Percentiles rank a stretch among this genome's conserved stretches.
Evolutionary conservation across 2,797 vertebrate genomes (phyloP).

Genomic region (Pempheris klunzingeri): DNA sequence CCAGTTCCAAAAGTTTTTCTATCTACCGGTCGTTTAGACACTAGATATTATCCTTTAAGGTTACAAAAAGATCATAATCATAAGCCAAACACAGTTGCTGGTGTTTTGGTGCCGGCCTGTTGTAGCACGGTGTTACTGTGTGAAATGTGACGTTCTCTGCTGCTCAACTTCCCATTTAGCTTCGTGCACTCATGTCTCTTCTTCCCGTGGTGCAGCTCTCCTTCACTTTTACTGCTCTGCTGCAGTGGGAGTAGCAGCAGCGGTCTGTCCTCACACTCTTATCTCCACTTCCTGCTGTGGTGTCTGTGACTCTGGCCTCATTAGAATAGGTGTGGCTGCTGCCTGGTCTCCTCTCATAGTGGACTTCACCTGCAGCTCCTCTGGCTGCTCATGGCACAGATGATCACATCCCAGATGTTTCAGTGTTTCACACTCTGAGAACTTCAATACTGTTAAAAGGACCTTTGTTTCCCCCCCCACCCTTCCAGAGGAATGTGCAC

Average conservation of each 20-base stretch:
- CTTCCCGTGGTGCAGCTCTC: constrained; percentile 20
- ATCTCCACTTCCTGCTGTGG: constrained; percentile 76
- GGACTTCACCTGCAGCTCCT: background rate
- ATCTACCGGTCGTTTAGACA: no score
- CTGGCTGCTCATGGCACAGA: background rate
- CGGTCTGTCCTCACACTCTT: constrained; percentile 54
- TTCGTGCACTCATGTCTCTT: no score
- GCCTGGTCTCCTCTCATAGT: background rate
- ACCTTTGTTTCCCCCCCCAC: background rate
- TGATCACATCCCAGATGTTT: background rate
- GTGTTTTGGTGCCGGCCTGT: background rate
- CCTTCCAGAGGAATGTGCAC: background rate
- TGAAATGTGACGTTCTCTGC: background rate
- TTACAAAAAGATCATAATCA: background rate
- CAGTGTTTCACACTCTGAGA: no score
- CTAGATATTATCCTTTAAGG: no score
- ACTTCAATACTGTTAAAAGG: no score
- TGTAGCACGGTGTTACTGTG: background rate
- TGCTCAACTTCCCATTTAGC: constrained; percentile 24
- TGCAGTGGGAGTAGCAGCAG: constrained; percentile 18
- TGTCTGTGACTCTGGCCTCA: constrained; percentile 44
- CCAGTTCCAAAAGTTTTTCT: no score
- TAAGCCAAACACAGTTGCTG: background rate
- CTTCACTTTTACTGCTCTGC: constrained; percentile 14
- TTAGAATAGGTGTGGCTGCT: constrained; percentile 67